Percentiles rank a stretch among this genome's conserved stretches.
phyloP scores from a whole-genome alignment of 2,888 invertebrate genomes.

The Luffia ferchaultella region DNA sequence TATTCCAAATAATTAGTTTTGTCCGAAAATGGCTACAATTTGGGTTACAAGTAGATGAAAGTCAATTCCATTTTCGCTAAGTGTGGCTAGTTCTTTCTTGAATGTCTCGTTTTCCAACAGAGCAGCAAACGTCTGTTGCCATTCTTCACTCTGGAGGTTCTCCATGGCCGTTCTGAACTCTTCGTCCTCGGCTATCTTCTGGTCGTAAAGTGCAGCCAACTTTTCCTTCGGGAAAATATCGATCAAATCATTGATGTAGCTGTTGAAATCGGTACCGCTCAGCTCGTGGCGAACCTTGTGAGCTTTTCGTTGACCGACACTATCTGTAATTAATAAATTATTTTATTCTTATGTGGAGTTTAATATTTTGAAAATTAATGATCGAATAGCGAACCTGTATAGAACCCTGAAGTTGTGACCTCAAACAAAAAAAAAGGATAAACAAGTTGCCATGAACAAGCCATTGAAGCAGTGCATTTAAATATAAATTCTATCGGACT shows the following conservation, averaged over 20 bases:
- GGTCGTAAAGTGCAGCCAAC: slow-evolving; percentile 33
- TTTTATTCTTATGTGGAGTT: not conserved
- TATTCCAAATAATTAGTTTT: slow-evolving; percentile 15
- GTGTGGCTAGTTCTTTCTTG: slow-evolving; percentile 26
- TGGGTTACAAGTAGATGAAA: slow-evolving; percentile 24
- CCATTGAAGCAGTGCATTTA: too few relatives aligned
- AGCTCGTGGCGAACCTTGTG: slow-evolving; percentile 18
- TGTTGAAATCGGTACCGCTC: slow-evolving; percentile 28
- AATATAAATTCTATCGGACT: too few relatives aligned
- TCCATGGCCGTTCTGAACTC: slow-evolving; percentile 36
- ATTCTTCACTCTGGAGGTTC: slow-evolving; percentile 37
- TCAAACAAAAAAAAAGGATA: too few relatives aligned
- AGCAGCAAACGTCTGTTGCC: slow-evolving; percentile 26
- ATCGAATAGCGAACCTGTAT: too few relatives aligned
- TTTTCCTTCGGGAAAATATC: slow-evolving; percentile 31
- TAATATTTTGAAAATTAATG: too few relatives aligned
- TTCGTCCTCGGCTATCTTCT: slow-evolving; percentile 37
- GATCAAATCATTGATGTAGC: slow-evolving; percentile 32
- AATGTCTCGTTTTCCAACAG: slow-evolving; percentile 35
- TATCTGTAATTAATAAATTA: slow-evolving; percentile 2
- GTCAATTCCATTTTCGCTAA: slow-evolving; percentile 34
- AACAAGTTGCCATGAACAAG: too few relatives aligned
- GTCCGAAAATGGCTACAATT: slow-evolving; percentile 36
- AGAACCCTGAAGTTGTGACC: too few relatives aligned
- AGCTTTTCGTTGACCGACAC: slow-evolving; percentile 6